Conservation (phyloP, 2,888 invertebrate species). For the Ormyrus rosae region DNA sequence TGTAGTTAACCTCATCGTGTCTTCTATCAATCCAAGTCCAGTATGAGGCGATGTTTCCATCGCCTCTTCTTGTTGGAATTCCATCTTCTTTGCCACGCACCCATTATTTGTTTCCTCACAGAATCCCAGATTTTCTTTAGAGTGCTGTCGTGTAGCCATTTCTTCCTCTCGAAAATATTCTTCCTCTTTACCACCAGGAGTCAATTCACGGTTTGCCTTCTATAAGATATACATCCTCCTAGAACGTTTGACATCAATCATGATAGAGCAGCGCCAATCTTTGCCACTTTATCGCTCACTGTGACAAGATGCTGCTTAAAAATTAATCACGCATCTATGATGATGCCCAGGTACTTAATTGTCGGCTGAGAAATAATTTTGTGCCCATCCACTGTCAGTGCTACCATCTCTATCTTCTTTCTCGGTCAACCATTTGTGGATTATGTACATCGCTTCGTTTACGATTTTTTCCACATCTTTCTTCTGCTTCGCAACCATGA, state of each 20-base stretch:
- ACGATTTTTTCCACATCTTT: not conserved
- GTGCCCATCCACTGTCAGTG: not conserved
- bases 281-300: too few species aligned
- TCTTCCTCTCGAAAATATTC: too few species aligned
- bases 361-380: not conserved
- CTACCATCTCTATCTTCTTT: not conserved
- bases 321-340: too few species aligned
- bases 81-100: conserved; percentile 2
- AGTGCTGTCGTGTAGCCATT: not conserved
- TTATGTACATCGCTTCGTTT: not conserved
- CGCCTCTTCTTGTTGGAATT: not conserved
- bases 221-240: too few species aligned
- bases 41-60: conserved; percentile 5
- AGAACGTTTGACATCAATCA: too few species aligned
- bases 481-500: too few species aligned
- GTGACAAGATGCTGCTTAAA: too few species aligned
- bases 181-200: too few species aligned
- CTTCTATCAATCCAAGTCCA: not conserved
- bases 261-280: too few species aligned
- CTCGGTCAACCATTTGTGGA: not conserved
- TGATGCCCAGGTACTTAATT: too few species aligned
- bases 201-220: too few species aligned
- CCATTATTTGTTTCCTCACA: not conserved
- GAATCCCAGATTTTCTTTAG: not conserved
- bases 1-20: not conserved